A percentile compares a stretch with the other conserved stretches of the same genome.
These are phyloP conservation scores for Euphonia xanthogaster DNA, from an alignment of 2,797 vertebrate species.

Conservation along the genomic window DNA sequence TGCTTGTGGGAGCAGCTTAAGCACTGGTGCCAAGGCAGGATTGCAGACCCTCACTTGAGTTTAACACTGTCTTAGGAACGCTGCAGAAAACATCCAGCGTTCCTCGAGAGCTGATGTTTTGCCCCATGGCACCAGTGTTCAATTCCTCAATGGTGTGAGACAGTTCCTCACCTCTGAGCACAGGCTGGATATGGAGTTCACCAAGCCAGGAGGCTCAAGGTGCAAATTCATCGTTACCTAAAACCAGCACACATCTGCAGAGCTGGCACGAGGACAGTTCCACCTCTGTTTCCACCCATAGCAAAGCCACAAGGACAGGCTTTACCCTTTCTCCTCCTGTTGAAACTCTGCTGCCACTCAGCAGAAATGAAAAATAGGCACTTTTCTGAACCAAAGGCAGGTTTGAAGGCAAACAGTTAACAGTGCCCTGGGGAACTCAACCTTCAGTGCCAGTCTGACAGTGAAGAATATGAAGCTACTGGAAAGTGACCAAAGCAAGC, in stretches of 20 bases:
- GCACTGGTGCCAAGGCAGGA: neutral
- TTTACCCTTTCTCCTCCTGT: neutral
- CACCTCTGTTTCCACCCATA: neutral
- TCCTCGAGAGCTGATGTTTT: neutral
- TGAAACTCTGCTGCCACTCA: neutral
- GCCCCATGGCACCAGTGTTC: accelerated
- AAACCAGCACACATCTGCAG: neutral
- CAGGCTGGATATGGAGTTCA: neutral
- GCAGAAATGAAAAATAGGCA: neutral
- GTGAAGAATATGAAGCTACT: neutral
- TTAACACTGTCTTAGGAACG: neutral
- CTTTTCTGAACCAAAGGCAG: neutral
- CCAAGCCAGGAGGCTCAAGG: neutral
- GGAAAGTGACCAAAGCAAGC: neutral
- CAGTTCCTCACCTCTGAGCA: neutral
- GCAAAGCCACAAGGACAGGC: neutral
- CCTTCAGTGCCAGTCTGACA: too few species aligned
- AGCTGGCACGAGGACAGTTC: neutral
- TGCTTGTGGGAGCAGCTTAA: neutral
- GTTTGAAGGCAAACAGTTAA: neutral
- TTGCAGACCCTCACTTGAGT: neutral
- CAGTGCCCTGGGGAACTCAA: neutral
- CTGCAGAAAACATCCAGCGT: neutral
- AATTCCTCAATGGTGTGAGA: accelerated
- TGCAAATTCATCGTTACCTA: neutral